Evolutionary conservation across 2,888 invertebrate species (phyloP).

Genomic region (Perdita meconis): DNA sequence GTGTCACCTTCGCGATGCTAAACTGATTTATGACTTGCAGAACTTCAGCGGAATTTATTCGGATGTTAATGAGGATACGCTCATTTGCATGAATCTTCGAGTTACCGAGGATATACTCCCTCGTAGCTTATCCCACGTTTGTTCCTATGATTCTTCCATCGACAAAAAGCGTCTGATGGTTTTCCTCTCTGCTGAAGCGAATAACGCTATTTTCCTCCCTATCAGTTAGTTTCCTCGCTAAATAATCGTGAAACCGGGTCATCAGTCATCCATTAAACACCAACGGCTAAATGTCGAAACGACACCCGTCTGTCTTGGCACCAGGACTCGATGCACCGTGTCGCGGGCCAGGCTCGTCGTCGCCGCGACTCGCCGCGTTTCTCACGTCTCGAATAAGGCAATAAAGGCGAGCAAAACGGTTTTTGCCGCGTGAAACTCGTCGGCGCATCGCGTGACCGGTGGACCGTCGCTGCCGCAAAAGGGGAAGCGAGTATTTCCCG

Average conservation of each 20-base stretch:
- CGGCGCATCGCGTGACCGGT: slow-evolving; percentile 63
- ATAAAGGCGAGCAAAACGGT: slow-evolving; percentile 50
- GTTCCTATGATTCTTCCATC: too few relatives aligned
- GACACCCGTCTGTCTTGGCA: background rate
- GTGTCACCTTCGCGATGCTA: background rate
- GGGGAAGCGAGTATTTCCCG: slow-evolving; percentile 57
- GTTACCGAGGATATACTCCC: too few relatives aligned
- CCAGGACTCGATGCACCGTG: background rate
- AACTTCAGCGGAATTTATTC: background rate
- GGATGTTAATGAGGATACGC: slow-evolving; percentile 1
- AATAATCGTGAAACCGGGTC: background rate
- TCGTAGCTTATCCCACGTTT: too few relatives aligned
- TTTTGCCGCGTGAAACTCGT: slow-evolving; percentile 50
- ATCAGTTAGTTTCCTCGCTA: background rate
- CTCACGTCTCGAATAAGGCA: slow-evolving; percentile 55
- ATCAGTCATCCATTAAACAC: slow-evolving; percentile 2
- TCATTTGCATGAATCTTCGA: background rate
- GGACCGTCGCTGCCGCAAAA: slow-evolving; percentile 62
- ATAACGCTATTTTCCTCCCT: too few relatives aligned
- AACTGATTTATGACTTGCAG: slow-evolving; percentile 29
- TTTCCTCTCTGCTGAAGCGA: too few relatives aligned
- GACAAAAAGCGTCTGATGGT: background rate
- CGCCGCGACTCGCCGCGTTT: slow-evolving; percentile 20
- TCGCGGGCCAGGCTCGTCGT: background rate
- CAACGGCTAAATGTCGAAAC: background rate